Evolutionary conservation across 2,888 invertebrate species (phyloP).

Genomic region (Leucophora obtusa): DNA sequence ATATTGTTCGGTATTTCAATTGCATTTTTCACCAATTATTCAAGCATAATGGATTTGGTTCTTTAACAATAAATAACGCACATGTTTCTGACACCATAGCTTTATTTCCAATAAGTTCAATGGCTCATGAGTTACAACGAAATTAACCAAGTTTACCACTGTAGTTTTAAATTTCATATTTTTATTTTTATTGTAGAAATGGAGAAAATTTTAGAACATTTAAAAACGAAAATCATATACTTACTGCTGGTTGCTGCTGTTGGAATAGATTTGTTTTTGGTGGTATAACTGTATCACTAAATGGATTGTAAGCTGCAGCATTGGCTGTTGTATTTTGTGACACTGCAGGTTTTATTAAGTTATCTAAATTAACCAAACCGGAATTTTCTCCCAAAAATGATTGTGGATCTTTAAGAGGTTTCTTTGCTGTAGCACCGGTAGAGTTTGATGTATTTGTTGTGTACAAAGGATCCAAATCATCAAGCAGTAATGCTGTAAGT

Average conservation of each 20-base stretch:
- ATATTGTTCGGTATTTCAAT: no score
- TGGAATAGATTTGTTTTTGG: constrained; percentile 82
- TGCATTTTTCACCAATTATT: no score
- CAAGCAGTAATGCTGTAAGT: constrained; percentile 74
- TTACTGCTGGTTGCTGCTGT: constrained; percentile 77
- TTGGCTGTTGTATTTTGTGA: constrained; percentile 73
- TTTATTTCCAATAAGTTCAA: no score
- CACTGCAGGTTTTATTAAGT: constrained; percentile 86
- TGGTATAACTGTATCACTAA: constrained; percentile 77
- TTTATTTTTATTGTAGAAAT: no score
- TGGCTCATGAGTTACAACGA: no score
- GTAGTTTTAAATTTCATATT: no score
- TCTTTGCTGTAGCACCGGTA: constrained; percentile 74
- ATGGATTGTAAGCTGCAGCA: constrained; percentile 78
- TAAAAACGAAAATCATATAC: constrained; percentile 46
- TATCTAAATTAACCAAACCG: constrained; percentile 97
- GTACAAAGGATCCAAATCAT: constrained; percentile 78
- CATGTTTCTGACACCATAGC: no score
- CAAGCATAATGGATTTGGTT: no score
- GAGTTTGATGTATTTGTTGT: constrained; percentile 65
- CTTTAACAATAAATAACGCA: no score
- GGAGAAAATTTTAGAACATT: no score
- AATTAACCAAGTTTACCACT: no score
- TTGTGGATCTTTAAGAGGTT: constrained; percentile 89
- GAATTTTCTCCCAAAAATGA: constrained; percentile 98